Percentiles rank a stretch among this genome's conserved stretches.
Evolutionary conservation across 2,113 vertebrate genomes (phyloP).

Genomic region (Xenotilapia leptura): DNA sequence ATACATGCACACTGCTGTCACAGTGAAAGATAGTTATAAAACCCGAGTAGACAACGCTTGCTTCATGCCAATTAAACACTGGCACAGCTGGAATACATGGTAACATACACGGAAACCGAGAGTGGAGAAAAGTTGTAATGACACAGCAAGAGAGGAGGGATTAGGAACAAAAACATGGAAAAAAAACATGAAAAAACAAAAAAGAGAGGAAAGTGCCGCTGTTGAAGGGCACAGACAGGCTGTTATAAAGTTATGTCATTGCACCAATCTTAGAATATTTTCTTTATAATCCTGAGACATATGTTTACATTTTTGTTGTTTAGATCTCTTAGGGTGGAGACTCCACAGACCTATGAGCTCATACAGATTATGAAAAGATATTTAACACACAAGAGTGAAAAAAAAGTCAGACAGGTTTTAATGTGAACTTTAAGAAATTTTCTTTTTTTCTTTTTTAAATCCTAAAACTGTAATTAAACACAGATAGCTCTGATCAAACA

Average conservation of each 20-base stretch:
- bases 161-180: neutral
- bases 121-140: neutral
- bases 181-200: neutral
- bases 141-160: neutral
- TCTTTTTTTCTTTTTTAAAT: neutral
- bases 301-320: neutral
- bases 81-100: neutral
- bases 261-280: neutral
- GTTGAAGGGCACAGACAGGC: neutral
- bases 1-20: neutral
- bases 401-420: neutral
- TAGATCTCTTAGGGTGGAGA: neutral
- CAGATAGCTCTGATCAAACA: neutral
- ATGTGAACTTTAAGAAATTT: neutral
- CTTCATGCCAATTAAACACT: neutral
- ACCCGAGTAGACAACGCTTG: neutral
- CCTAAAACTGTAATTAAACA: neutral
- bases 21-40: neutral
- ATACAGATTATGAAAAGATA: neutral
- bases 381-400: neutral
- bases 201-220: neutral
- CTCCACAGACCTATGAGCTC: neutral
- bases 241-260: neutral
- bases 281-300: neutral
- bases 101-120: neutral